Percentiles rank a stretch among this genome's conserved stretches.
phyloP scores from a whole-genome alignment of 2,888 invertebrate species.

The Leptinotarsa haldemani region DNA sequence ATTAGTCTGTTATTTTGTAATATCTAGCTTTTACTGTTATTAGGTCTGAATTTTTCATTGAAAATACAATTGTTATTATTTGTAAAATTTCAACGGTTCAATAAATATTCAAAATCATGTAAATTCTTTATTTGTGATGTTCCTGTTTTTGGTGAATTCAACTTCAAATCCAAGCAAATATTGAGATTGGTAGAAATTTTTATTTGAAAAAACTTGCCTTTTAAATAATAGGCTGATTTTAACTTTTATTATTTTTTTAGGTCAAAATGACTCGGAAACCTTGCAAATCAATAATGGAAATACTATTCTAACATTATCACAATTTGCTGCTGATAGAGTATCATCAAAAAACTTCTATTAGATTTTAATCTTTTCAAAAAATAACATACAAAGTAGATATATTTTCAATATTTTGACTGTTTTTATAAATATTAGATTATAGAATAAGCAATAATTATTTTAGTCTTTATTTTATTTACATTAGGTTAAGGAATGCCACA shows the following conservation, averaged over 20 bases:
- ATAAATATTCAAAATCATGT: slow-evolving; percentile 38
- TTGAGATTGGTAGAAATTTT: slow-evolving; percentile 19
- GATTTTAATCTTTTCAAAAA: not conserved
- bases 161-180: slow-evolving; percentile 2
- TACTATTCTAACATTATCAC: slow-evolving; percentile 48
- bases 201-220: not conserved
- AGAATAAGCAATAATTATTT: not conserved
- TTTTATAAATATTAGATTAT: too few relatives aligned
- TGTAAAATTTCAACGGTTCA: slow-evolving; percentile 47
- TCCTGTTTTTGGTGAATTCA: slow-evolving; percentile 23
- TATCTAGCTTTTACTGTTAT: slow-evolving; percentile 34
- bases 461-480: slow-evolving; percentile 8
- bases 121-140: slow-evolving; percentile 27
- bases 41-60: slow-evolving; percentile 36
- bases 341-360: slow-evolving; percentile 48
- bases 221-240: slow-evolving; percentile 16
- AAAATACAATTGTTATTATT: slow-evolving; percentile 45
- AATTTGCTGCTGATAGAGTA: slow-evolving; percentile 51
- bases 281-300: slow-evolving; percentile 43
- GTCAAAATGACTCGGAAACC: slow-evolving; percentile 43
- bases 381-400: slow-evolving; percentile 10
- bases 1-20: slow-evolving; percentile 38
- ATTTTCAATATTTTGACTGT: slow-evolving; percentile 6
- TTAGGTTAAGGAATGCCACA: not conserved
- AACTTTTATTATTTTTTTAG: slow-evolving; percentile 46